Percentiles rank a stretch among this genome's conserved stretches.
These are phyloP conservation scores for Plectrocnemia conspersa DNA, from an alignment of 1,140 invertebrate species.

Conservation along the genomic window DNA sequence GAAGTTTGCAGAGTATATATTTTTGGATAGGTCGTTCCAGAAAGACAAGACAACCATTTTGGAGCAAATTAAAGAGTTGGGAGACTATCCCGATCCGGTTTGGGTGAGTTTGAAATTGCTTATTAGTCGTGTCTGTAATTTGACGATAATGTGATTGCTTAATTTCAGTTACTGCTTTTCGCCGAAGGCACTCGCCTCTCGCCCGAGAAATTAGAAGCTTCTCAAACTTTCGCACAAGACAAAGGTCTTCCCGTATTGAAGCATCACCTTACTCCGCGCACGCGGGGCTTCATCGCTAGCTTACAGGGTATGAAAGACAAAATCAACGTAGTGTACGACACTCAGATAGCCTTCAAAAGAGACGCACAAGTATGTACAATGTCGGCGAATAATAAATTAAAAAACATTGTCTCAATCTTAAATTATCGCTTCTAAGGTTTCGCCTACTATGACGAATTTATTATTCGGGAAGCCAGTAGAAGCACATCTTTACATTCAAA, in stretches of 20 bases:
- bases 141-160: neutral
- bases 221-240: slow-evolving; percentile 80
- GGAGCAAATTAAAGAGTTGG: slow-evolving; percentile 72
- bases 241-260: slow-evolving; percentile 81
- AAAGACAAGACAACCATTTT: slow-evolving; percentile 82
- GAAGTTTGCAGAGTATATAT: slow-evolving; percentile 90
- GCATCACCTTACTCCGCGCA: slow-evolving; percentile 88
- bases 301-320: slow-evolving; percentile 67
- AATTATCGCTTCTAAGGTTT: slow-evolving; percentile 42
- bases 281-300: slow-evolving; percentile 83
- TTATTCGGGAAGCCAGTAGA: slow-evolving; percentile 71
- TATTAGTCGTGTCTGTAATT: neutral
- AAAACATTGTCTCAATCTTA: neutral
- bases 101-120: slow-evolving; percentile 60
- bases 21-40: slow-evolving; percentile 86
- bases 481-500: slow-evolving; percentile 74
- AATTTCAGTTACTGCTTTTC: slow-evolving; percentile 76
- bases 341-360: slow-evolving; percentile 73
- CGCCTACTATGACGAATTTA: slow-evolving; percentile 76
- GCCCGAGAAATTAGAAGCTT: slow-evolving; percentile 77
- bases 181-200: slow-evolving; percentile 94
- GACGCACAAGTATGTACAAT: slow-evolving; percentile 52
- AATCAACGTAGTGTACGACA: slow-evolving; percentile 81
- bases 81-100: slow-evolving; percentile 82
- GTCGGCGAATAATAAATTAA: neutral